These are phyloP conservation scores for Cottoperca gobio DNA, from an alignment of 2,797 vertebrate species.

Conservation along the genomic window DNA sequence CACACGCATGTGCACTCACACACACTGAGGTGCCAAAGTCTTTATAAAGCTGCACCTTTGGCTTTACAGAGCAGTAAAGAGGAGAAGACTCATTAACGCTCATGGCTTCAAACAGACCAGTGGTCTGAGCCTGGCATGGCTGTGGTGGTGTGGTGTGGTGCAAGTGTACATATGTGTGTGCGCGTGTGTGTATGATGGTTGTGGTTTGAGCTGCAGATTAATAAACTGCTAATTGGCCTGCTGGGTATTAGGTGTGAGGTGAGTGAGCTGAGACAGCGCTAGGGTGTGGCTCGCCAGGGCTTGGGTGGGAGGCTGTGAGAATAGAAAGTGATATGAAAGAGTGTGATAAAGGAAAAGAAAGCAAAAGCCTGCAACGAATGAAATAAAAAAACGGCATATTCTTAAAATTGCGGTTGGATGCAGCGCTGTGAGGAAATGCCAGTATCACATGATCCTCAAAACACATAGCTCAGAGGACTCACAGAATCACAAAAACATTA, in stretches of 20 bases:
- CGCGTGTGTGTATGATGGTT: conserved; percentile 56
- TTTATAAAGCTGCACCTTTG: conserved; percentile 80
- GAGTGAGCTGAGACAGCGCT: conserved; percentile 62
- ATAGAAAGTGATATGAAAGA: conserved; percentile 48
- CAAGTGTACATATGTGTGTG: conserved; percentile 22
- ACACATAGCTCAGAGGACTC: conserved; percentile 2
- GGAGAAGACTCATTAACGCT: conserved; percentile 82
- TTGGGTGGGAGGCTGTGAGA: conserved; percentile 45
- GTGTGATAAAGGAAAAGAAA: conserved; percentile 8
- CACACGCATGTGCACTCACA: conserved; percentile 9
- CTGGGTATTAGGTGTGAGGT: conserved; percentile 75
- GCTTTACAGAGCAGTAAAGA: conserved; percentile 79
- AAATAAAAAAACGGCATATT: conserved; percentile 10
- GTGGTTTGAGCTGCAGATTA: conserved; percentile 81
- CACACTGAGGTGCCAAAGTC: conserved; percentile 74
- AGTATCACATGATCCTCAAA: conserved; percentile 8
- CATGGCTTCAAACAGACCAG: conserved; percentile 74
- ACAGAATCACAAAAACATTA: background rate
- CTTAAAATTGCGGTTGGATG: background rate
- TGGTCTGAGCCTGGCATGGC: conserved; percentile 62
- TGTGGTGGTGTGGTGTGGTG: conserved; percentile 67
- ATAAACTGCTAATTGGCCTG: conserved; percentile 85
- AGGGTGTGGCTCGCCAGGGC: conserved; percentile 44
- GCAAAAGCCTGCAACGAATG: background rate
- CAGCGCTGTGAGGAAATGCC: background rate